These are phyloP conservation scores for Hydrotaea diabolus DNA, from an alignment of 2,888 invertebrate species.

Conservation along the genomic window DNA sequence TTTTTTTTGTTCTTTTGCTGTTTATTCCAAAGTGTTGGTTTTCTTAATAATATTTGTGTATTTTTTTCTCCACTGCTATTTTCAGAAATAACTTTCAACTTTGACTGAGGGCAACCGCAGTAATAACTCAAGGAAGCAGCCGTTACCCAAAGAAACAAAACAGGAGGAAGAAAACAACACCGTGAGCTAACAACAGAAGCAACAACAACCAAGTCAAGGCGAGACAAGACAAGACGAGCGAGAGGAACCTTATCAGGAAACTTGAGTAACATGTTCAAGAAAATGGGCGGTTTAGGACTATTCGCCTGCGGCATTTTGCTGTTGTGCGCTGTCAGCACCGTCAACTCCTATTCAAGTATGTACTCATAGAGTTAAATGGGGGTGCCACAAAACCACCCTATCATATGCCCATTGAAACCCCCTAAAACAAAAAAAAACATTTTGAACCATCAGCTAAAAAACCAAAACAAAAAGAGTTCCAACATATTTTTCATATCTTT, in stretches of 20 bases:
- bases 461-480: slow-evolving; percentile 40
- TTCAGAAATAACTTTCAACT: slow-evolving; percentile 56
- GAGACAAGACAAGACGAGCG: slow-evolving; percentile 26
- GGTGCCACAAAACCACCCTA: slow-evolving; percentile 48
- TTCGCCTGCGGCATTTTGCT: slow-evolving; percentile 71
- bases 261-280: slow-evolving; percentile 65
- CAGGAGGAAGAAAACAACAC: too few species aligned
- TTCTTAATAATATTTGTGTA: slow-evolving; percentile 55
- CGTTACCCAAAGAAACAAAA: slow-evolving; percentile 38
- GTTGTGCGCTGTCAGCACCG: slow-evolving; percentile 73
- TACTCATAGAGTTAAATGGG: slow-evolving; percentile 61
- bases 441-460: slow-evolving; percentile 10
- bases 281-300: slow-evolving; percentile 70
- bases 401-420: slow-evolving; percentile 47
- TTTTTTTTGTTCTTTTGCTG: too few species aligned
- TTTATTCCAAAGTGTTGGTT: slow-evolving; percentile 44
- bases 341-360: slow-evolving; percentile 80
- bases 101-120: slow-evolving; percentile 61
- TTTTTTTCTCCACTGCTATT: slow-evolving; percentile 42
- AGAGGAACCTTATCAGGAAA: slow-evolving; percentile 32
- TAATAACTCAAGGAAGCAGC: slow-evolving; percentile 66
- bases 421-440: slow-evolving; percentile 47
- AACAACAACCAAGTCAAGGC: too few species aligned
- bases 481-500: slow-evolving; percentile 13
- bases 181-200: slow-evolving; percentile 2